Evolutionary conservation across 2,888 invertebrate genomes (phyloP).

Genomic region (Euplagia quadripunctaria): DNA sequence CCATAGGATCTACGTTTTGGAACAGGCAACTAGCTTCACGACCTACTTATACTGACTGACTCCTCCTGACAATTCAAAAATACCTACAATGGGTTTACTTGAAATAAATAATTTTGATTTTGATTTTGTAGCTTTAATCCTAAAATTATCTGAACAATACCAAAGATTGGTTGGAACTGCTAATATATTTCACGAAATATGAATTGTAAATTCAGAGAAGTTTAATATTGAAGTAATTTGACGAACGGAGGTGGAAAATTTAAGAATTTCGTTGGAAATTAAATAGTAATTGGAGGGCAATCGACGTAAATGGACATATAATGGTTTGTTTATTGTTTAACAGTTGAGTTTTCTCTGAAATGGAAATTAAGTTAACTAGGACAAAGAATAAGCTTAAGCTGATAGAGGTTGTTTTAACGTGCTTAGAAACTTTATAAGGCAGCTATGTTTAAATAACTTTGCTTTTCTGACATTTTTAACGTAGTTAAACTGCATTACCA

Average conservation of each 20-base stretch:
- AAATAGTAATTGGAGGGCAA: slow-evolving; percentile 10
- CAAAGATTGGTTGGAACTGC: no score
- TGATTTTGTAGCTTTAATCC: background rate
- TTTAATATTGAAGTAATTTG: slow-evolving; percentile 31
- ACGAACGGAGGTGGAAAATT: background rate
- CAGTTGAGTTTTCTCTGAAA: slow-evolving; percentile 2
- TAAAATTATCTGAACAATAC: background rate
- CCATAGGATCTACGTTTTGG: no score
- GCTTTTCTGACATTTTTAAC: no score
- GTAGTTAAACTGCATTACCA: no score
- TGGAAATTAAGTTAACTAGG: slow-evolving; percentile 12
- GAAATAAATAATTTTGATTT: no score
- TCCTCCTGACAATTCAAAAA: no score
- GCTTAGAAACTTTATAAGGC: slow-evolving; percentile 1
- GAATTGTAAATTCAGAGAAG: slow-evolving; percentile 26
- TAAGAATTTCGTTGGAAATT: slow-evolving; percentile 5
- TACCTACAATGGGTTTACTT: no score
- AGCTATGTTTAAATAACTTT: background rate
- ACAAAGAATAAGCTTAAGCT: slow-evolving; percentile 4
- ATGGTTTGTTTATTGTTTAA: slow-evolving; percentile 18
- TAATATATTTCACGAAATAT: slow-evolving; percentile 7
- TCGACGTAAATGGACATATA: background rate
- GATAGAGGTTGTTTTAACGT: background rate
- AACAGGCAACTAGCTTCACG: no score
- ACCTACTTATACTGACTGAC: no score